Evolutionary conservation across 2,113 vertebrate species (phyloP), one percentile per base, ranked within the genome.

Genomic region (Syrrhaptes paradoxus): DNA sequence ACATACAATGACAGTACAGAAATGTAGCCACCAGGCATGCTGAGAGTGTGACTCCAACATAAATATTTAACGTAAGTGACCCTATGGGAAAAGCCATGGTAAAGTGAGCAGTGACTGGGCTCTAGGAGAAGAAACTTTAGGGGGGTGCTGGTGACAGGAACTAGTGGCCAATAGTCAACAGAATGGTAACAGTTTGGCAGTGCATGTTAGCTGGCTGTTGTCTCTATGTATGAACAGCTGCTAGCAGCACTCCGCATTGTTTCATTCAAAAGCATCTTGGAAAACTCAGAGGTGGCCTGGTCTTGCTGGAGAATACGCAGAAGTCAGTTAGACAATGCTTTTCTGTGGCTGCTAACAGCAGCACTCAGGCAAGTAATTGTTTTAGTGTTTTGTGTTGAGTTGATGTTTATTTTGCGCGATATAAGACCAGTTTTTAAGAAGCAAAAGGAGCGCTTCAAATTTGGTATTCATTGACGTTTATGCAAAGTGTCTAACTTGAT

Each of bases 181-280:
- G 93, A 81, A 57, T 80, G 93, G 86, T 87, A 88, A 54, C 97
- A 66, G 95, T 94, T 74, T 96, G 98, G 98, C 98, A 98, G 98
- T 98, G 98, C 90, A 20, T 52, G 95, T 98, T 98, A 97, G 98
- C 97, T 98, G 96, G 97, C 97, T 98, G 98, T 98, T 96, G 54
- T 92, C 34, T 95, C 84, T 76, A 85, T 51, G 24, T 57, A 26
- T n/a, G 65, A 72, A 80, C 98, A 98, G 98, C 97, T 95, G 95
- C 97, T 98, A 95, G 95, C 57, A 96, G 97, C 97, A 93, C 98
- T 98, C 97, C 97, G 90, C 86, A 95, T 96, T 98, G 97, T 90
- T 96, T 82, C 91, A 15, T 91, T 90, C 91, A 49, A 70, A 76
- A 93, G 18, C 91, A 31, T 31, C 32, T 0, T 13, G 49, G 67